phyloP scores from a whole-genome alignment of 2,888 invertebrate species.

The Amphimallon solstitiale region DNA sequence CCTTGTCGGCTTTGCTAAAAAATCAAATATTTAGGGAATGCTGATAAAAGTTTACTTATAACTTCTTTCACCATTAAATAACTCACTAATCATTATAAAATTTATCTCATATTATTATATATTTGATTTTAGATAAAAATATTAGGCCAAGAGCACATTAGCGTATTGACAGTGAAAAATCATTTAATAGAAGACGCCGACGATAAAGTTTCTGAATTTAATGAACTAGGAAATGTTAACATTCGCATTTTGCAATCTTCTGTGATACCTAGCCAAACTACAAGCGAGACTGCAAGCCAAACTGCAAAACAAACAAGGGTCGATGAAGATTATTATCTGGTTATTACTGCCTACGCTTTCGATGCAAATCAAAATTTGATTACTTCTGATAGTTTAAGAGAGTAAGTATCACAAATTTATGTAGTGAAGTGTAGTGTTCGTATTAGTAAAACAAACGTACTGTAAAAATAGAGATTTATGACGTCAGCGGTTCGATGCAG shows the following conservation, averaged over 20 bases:
- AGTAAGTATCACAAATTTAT: conserved; percentile 40
- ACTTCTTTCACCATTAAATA: no score
- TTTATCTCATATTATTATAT: no score
- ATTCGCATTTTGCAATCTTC: conserved; percentile 62
- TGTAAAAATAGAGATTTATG: no score
- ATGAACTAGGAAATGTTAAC: conserved; percentile 60
- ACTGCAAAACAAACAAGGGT: conserved; percentile 25
- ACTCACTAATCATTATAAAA: no score
- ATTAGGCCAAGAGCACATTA: conserved; percentile 62
- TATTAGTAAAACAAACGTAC: no score
- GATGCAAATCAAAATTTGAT: conserved; percentile 39
- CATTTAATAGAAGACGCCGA: conserved; percentile 63
- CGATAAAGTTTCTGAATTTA: conserved; percentile 57
- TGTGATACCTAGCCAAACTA: conserved; percentile 58
- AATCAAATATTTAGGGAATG: no score
- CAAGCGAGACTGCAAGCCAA: no score
- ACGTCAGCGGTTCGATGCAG: no score
- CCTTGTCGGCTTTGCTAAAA: no score
- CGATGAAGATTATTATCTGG: conserved; percentile 41
- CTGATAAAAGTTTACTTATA: no score
- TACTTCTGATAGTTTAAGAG: conserved; percentile 39
- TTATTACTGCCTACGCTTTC: conserved; percentile 48
- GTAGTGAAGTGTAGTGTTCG: no score
- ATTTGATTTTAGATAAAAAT: conserved; percentile 65
- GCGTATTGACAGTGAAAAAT: conserved; percentile 62